Conservation (phyloP, 2,797 vertebrate species). For the Tympanoctomys barrerae region DNA sequence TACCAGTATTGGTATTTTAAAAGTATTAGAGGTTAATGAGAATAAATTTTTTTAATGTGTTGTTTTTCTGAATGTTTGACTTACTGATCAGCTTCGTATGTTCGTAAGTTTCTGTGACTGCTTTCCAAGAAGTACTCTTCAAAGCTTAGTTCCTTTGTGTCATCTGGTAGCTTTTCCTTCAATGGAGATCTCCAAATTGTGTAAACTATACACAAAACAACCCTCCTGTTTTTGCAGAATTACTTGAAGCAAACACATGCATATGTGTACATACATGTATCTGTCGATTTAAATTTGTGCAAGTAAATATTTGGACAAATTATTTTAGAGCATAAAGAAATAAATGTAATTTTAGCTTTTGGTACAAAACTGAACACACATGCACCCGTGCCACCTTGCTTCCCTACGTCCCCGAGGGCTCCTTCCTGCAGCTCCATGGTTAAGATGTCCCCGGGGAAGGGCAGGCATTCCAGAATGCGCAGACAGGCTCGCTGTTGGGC, state of each 20-base stretch:
- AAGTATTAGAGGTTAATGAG: background rate
- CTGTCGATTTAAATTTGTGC: background rate
- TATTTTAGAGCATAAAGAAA: background rate
- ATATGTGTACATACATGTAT: no score
- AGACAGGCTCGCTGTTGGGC: background rate
- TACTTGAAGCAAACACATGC: background rate
- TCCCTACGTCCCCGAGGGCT: background rate
- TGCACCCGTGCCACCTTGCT: no score
- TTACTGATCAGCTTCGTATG: background rate
- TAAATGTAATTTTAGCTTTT: background rate
- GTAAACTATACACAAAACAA: background rate
- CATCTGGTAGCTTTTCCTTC: background rate
- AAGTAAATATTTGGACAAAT: background rate
- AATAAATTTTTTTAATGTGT: background rate
- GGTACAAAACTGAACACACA: background rate
- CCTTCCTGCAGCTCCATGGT: background rate
- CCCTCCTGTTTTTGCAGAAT: background rate
- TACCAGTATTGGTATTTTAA: background rate
- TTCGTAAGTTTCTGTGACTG: background rate
- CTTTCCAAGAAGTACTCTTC: background rate
- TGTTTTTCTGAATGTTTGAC: background rate
- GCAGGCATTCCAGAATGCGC: fast-evolving
- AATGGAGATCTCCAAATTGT: background rate
- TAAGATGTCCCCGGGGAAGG: background rate
- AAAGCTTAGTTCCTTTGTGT: background rate